Evolutionary conservation across 2,797 vertebrate genomes (phyloP).

Genomic region (Enteromius fasciolatus): DNA sequence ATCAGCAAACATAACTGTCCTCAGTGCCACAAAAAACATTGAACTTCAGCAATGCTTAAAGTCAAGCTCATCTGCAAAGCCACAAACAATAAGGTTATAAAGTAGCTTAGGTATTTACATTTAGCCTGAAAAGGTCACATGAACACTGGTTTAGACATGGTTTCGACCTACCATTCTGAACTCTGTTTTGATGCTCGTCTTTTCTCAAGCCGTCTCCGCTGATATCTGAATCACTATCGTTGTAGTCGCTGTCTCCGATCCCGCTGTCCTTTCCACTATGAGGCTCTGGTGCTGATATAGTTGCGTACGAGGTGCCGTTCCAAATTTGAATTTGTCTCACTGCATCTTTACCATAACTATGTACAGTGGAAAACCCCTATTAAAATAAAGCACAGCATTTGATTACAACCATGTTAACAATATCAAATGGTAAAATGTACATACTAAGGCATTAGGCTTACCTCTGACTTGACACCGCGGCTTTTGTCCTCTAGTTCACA

Average conservation of each 20-base stretch:
- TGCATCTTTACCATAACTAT: conserved; percentile 85
- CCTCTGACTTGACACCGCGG: conserved; percentile 83
- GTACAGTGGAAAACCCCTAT: conserved; percentile 86
- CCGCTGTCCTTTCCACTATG: conserved; percentile 97
- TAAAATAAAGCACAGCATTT: conserved; percentile 38
- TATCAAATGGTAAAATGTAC: neutral
- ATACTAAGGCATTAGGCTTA: conserved; percentile 66
- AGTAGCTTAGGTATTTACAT: neutral
- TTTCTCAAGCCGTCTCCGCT: conserved; percentile 92
- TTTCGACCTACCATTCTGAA: conserved; percentile 84
- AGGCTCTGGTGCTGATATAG: conserved; percentile 88
- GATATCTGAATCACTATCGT: conserved; percentile 95
- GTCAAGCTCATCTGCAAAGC: neutral
- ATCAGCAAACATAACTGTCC: neutral
- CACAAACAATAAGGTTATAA: neutral
- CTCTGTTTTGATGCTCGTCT: conserved; percentile 78
- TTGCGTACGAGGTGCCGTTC: conserved; percentile 95
- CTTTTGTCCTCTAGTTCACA: conserved; percentile 87
- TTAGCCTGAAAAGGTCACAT: neutral
- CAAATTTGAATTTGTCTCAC: conserved; percentile 89
- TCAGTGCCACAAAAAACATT: neutral
- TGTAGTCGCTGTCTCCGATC: conserved; percentile 97
- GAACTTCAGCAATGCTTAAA: neutral
- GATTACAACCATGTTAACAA: neutral
- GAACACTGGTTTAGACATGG: neutral